phyloP scores from a whole-genome alignment of 1,140 invertebrate genomes.

The Agrilus planipennis region DNA sequence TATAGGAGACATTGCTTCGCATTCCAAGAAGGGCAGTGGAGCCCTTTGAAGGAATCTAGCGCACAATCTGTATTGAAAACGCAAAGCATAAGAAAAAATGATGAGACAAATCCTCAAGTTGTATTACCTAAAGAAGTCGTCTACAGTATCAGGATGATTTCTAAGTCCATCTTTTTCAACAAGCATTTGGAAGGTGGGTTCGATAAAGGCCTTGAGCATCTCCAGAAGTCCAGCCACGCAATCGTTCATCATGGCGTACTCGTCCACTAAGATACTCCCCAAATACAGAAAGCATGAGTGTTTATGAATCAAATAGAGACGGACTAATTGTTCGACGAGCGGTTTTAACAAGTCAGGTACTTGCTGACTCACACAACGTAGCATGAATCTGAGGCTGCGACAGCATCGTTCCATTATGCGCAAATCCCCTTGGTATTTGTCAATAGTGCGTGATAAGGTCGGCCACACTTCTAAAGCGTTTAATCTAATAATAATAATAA shows the following conservation, averaged over 20 bases:
- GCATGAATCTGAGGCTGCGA: constrained; percentile 76
- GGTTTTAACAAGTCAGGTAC: constrained; percentile 59
- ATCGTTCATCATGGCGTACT: constrained; percentile 62
- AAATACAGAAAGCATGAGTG: constrained; percentile 95
- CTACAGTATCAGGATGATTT: constrained; percentile 94
- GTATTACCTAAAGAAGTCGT: constrained; percentile 77
- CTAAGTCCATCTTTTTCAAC: constrained; percentile 63
- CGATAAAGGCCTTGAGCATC: constrained; percentile 81
- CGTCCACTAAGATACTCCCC: constrained; percentile 90
- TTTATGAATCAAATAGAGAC: constrained; percentile 67
- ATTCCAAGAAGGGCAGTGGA: constrained; percentile 68
- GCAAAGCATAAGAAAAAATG: neutral
- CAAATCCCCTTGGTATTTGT: constrained; percentile 65
- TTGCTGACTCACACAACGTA: constrained; percentile 74
- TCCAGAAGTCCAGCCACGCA: constrained; percentile 64
- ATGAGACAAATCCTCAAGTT: constrained; percentile 33
- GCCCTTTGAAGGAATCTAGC: constrained; percentile 75
- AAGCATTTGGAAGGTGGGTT: constrained; percentile 71
- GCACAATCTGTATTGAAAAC: constrained; percentile 19
- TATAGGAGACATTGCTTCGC: constrained; percentile 56
- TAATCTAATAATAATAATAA: too few relatives aligned
- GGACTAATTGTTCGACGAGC: constrained; percentile 76
- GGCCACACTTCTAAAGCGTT: constrained; percentile 82
- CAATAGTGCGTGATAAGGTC: constrained; percentile 62
- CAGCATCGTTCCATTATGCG: constrained; percentile 87